These are phyloP conservation scores for Colistium nudipinnis DNA, from an alignment of 2,113 vertebrate species.

Conservation along the genomic window DNA sequence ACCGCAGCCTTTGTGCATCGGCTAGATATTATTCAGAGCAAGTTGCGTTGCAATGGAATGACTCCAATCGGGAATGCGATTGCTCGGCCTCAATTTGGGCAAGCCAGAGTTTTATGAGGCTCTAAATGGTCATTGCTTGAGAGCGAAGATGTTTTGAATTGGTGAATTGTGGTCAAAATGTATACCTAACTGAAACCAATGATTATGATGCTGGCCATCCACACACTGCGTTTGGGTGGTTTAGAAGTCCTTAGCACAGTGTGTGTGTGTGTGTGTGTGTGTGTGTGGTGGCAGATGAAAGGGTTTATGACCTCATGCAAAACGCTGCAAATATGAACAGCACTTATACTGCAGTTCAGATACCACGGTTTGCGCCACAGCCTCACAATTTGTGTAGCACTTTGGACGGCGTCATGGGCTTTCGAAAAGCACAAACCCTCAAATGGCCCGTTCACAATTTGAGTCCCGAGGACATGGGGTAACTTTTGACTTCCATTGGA, in stretches of 20 bases:
- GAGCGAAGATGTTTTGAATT: constrained; percentile 10
- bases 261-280: constrained; percentile 10
- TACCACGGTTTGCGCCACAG: constrained; percentile 8
- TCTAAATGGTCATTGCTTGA: constrained; percentile 31
- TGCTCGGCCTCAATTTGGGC: constrained; percentile 17
- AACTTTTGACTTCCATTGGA: constrained; percentile 19
- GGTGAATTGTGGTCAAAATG: constrained; percentile 22
- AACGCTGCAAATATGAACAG: constrained; percentile 36
- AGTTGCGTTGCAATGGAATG: constrained; percentile 36
- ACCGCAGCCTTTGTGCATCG: constrained; percentile 36
- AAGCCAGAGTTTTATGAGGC: constrained; percentile 34
- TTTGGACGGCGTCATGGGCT: constrained; percentile 27
- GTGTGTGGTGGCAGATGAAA: constrained; percentile 18
- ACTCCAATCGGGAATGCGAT: constrained; percentile 42
- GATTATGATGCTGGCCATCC: constrained; percentile 23
- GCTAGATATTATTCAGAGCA: constrained; percentile 66
- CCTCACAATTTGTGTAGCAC: constrained; percentile 19
- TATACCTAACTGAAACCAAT: constrained; percentile 12
- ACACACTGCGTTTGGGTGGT: constrained; percentile 23
- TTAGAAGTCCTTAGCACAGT: constrained; percentile 11
- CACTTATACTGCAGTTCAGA: constrained; percentile 24
- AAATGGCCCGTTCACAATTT: constrained; percentile 16
- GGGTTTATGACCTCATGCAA: constrained; percentile 31
- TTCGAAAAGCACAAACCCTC: background rate
- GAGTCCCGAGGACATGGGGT: background rate